Base-by-base conservation (phyloP, 2,888 invertebrate genomes). In the Drosophila macrospina region DNA sequence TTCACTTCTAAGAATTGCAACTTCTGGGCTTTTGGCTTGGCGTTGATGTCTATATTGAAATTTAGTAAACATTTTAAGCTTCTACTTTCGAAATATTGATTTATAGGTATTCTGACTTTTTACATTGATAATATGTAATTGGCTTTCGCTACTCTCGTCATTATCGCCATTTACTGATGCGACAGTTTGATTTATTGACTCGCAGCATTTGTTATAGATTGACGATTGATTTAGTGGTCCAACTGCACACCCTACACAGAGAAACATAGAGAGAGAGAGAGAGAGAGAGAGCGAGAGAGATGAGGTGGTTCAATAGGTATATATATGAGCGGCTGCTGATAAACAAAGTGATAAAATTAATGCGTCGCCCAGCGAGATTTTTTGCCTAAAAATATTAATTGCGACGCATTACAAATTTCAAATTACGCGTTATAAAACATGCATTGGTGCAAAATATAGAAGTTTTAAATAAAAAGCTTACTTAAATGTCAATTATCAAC, bases 271-370 rank as follows among this genome's bases (percentile, higher is more conserved):
- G 13, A 44, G 24, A 42, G 37, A 6, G 8, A 24, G 16, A 42
- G 8, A 45, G 26, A 26, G 24, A 13, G 34, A 11, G 20, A 32
- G 30, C 8, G 13, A 13, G 8, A 44, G 6, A 28, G 44, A 13
- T 4, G 30, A n/a, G n/a, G n/a, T n/a, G 24, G 16, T 28, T 7
- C 7, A n/a, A 11, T 7, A 44, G 15, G 10, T 1, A 48, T 11
- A 48, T 11, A 48, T 13, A 54, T 45, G 41, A 20, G 13, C 57
- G 52, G 42, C 13, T 32, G 41, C 50, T 78, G 71, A 85, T 85
- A 85, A 81, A 78, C 71, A 85, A 75, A 70, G 71, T 71, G 80
- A 89, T 89, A 78, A 89, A 87, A 81, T 39, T 32, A 69, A 81
- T 85, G 70, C 82, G 85, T 48, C 62, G 78, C 56, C 67, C 71